Percentiles rank a stretch among this genome's conserved stretches.
Evolutionary conservation across 2,888 invertebrate species (phyloP).

Genomic region (Lumbricus terrestris): DNA sequence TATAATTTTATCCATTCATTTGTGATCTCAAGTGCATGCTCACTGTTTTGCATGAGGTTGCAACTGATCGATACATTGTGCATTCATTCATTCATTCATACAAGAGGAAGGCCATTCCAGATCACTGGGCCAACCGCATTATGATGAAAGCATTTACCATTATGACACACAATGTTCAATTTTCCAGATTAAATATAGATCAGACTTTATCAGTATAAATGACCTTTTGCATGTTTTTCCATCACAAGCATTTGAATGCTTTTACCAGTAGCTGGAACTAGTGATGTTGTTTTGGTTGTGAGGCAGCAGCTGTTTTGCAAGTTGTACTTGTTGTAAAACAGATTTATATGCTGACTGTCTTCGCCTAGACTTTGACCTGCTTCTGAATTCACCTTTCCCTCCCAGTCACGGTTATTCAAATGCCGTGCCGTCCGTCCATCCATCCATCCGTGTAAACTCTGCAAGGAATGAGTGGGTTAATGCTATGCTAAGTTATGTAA

Average conservation of each 20-base stretch:
- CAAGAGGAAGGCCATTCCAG: too few relatives aligned
- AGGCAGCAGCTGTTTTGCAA: neutral
- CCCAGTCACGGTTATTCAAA: neutral
- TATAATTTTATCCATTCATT: neutral
- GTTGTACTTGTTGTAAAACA: neutral
- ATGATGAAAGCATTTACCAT: neutral
- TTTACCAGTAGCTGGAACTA: neutral
- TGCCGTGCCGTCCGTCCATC: too few relatives aligned
- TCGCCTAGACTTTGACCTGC: neutral
- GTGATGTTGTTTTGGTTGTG: neutral
- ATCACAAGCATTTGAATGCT: neutral
- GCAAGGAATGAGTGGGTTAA: neutral
- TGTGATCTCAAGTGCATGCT: too few relatives aligned
- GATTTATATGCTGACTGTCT: neutral
- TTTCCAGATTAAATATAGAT: neutral
- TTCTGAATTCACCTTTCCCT: neutral
- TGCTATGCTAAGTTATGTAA: neutral
- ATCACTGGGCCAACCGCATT: too few relatives aligned
- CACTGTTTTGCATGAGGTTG: neutral
- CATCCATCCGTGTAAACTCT: neutral
- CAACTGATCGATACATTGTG: neutral
- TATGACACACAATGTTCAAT: too few relatives aligned
- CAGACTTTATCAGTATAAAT: too few relatives aligned
- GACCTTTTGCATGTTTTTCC: too few relatives aligned
- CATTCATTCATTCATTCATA: too few relatives aligned